Conservation (phyloP, 2,113 vertebrate genomes). For the Poeciliopsis occidentalis region DNA sequence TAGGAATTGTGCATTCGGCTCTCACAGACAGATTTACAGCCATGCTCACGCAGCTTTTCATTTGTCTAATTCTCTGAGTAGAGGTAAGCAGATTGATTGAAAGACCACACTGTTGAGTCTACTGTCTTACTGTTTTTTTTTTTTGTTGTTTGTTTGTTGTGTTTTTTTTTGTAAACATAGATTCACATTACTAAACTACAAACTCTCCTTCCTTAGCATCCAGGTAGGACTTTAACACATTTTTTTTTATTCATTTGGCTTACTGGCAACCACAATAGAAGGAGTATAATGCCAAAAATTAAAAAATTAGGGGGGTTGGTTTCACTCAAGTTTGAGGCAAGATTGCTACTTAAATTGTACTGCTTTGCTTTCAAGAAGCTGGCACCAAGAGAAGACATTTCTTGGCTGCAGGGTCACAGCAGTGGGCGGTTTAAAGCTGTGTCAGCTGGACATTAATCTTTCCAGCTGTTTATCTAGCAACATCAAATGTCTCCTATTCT, state of each 20-base stretch:
- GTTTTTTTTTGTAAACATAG: slow-evolving; percentile 31
- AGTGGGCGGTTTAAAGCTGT: slow-evolving; percentile 53
- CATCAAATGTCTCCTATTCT: slow-evolving; percentile 20
- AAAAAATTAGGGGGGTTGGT: slow-evolving; percentile 39
- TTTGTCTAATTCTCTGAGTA: slow-evolving; percentile 74
- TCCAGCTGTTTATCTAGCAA: slow-evolving; percentile 58
- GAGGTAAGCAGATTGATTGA: slow-evolving; percentile 59
- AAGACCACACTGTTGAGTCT: slow-evolving; percentile 46
- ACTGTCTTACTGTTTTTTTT: slow-evolving; percentile 5
- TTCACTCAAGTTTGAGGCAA: slow-evolving; percentile 19
- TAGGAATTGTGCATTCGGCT: slow-evolving; percentile 48
- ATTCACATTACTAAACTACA: slow-evolving; percentile 32
- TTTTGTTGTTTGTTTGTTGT: slow-evolving; percentile 24
- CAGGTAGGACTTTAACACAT: slow-evolving; percentile 16
- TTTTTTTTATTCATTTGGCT: background rate
- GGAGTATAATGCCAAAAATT: slow-evolving; percentile 22
- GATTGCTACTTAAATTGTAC: slow-evolving; percentile 37
- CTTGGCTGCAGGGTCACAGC: slow-evolving; percentile 41
- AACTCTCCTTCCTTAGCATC: slow-evolving; percentile 26
- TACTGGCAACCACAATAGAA: slow-evolving; percentile 9
- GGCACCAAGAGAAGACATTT: slow-evolving; percentile 43
- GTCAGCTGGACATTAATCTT: slow-evolving; percentile 56
- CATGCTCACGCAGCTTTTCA: slow-evolving; percentile 64
- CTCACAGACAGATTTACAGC: slow-evolving; percentile 70
- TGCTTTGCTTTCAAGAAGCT: slow-evolving; percentile 21